phyloP scores from a whole-genome alignment of 2,797 vertebrate species.

The Distichodus sexfasciatus region DNA sequence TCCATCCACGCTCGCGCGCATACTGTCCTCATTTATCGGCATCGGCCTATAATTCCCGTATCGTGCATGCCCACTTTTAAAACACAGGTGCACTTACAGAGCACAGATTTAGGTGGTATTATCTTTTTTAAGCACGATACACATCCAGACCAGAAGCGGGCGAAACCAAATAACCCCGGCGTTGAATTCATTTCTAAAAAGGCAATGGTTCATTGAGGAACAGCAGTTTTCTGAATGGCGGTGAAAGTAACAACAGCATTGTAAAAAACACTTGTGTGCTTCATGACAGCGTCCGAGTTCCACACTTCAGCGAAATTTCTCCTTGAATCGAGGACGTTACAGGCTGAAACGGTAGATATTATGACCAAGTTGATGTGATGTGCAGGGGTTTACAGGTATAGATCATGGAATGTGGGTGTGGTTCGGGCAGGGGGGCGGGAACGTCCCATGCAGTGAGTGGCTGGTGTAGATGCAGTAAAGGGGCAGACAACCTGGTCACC shows the following conservation, averaged over 20 bases:
- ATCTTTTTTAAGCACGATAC: neutral
- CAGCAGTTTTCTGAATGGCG: constrained; percentile 3
- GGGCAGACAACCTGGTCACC: too few species aligned
- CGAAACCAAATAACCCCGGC: neutral
- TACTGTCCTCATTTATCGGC: too few species aligned
- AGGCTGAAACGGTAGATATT: constrained; percentile 6
- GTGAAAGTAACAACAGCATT: neutral
- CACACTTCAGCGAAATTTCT: neutral
- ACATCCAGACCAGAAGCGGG: neutral
- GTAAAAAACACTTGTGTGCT: constrained; percentile 35
- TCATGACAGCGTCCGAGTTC: constrained; percentile 6
- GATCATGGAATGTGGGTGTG: neutral
- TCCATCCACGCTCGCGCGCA: too few species aligned
- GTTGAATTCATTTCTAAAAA: neutral
- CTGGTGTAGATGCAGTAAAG: neutral
- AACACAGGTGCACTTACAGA: neutral
- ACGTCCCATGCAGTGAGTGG: neutral
- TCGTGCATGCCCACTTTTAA: neutral
- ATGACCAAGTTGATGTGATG: neutral
- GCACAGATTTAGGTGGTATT: neutral
- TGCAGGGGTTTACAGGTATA: constrained; percentile 18
- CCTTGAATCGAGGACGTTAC: constrained; percentile 25
- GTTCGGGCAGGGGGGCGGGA: neutral
- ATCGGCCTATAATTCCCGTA: neutral
- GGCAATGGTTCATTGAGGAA: constrained; percentile 3